Evolutionary conservation across 2,888 invertebrate genomes (phyloP), one percentile per base, ranked within the genome.

Genomic region (Boloria euphrosyne): DNA sequence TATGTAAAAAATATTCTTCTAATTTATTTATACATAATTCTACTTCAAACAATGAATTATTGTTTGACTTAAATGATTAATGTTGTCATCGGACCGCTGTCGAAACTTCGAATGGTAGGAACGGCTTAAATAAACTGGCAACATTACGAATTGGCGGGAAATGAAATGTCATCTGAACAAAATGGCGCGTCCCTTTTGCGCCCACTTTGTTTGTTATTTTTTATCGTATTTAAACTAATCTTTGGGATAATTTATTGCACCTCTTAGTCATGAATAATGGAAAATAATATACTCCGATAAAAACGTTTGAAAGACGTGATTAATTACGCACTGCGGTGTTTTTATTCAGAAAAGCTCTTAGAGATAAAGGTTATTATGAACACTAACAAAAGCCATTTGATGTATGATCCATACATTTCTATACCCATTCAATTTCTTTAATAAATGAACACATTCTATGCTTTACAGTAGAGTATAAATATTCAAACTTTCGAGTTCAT

Each of bases 61-160:
- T 27, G 16, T 16, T 49, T 49, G 16, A 49, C 13, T 31, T 31
- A 10, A 58, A 62, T 62, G 66, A 69, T 66, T 66, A 66, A 66
- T 68, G 62, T 43, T 43, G 16, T 47, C 49, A 64, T 49, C 46
- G 57, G 69, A 69, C 66, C 69, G 51, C 38, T 65, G 65, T 69
- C 69, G 49, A 59, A 65, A 62, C 58, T 65, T 54, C 18, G 6
- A 62, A 65, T 49, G 65, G 58, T 58, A 38, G 55, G 60, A 68
- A 68, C 22, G 44, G 57, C 51, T 55, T 57, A 65, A 62, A 73
- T 65, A 67, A 67, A 66, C 69, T 74, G 71, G 74, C 72, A 74
- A 74, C 73, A 73, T 73, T 70, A 67, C 58, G 61, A 71, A 74
- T 72, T 74, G 71, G 71, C 67, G 75, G 71, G 67, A 73, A 74